These are phyloP conservation scores for Egretta garzetta DNA, from an alignment of 2,113 vertebrate genomes.

Conservation along the genomic window DNA sequence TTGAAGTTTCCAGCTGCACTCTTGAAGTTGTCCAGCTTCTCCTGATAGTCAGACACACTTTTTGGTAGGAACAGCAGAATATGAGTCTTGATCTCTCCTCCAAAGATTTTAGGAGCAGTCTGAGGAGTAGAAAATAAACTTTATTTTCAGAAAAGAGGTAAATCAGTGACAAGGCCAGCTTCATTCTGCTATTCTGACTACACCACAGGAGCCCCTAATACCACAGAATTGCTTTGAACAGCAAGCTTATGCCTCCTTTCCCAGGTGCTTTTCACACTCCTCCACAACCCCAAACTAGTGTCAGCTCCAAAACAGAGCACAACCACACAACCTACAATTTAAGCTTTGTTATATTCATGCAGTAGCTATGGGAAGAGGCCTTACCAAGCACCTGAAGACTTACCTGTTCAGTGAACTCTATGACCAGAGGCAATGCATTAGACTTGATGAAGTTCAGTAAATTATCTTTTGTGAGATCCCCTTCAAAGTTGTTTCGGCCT, in stretches of 20 bases:
- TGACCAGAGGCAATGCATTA: conserved; percentile 95
- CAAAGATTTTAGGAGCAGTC: conserved; percentile 98
- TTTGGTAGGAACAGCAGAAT: conserved; percentile 95
- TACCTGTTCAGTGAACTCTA: conserved; percentile 99
- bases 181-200: neutral
- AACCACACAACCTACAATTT: too few species aligned
- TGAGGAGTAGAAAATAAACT: conserved; percentile 32
- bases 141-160: neutral
- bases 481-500: conserved; percentile 91
- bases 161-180: neutral
- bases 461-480: conserved; percentile 88
- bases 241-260: neutral
- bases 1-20: conserved; percentile 89
- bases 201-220: neutral
- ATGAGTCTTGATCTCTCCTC: conserved; percentile 98
- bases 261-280: neutral
- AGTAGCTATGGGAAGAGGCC: neutral
- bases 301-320: neutral
- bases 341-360: neutral
- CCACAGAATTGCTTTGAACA: neutral
- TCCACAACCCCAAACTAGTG: neutral
- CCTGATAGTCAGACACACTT: conserved; percentile 84
- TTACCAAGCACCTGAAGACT: neutral
- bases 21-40: conserved; percentile 92
- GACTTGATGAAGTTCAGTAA: conserved; percentile 89